Evolutionary conservation across 1,140 invertebrate species (phyloP), one percentile per base, ranked within the genome.

Genomic region (Calephelis virginiensis): DNA sequence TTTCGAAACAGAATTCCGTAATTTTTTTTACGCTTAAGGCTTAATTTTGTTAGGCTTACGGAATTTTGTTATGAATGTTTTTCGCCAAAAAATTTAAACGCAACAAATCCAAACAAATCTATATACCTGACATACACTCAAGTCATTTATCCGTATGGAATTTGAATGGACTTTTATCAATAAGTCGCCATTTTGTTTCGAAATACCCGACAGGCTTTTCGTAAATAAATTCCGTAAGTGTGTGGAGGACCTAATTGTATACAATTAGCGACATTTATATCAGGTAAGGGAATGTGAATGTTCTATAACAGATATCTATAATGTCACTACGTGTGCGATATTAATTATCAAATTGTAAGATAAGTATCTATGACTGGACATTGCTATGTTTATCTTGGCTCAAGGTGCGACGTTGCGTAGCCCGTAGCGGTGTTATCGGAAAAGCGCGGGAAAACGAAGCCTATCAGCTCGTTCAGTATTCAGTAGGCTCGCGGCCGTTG

Each of bases 361-460:
- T 87, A 85, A 83, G 73, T 66, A 63, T 60, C 71, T 63, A 69
- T 67, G 72, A 72, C 70, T 72, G 68, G 69, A 67, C 68, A 71
- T 74, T 28, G 28, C 28, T 28, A 28, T 74, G 74, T 73, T 76
- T 74, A 81, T 77, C 71, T 75, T 8, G 50, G 67, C 50, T 9
- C 7, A 70, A 66, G 71, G 67, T 61, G 72, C 65, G 76, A 66
- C 77, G 82, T 78, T 76, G 78, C 76, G 81, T 81, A 81, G 77
- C 72, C 74, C 76, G 80, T 79, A 83, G 78, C 77, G 72, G 62
- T 69, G 76, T 77, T 77, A 86, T 85, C 85, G 85, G 81, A 76
- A 90, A 90, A 89, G 84, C 88, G 86, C 88, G 88, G 85, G 86
- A 89, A 89, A 82, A 74, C 74, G 69, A 47, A 70, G 68, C 63